These are phyloP conservation scores for Drosophila stalkeri DNA, from an alignment of 2,888 invertebrate genomes.

Conservation along the genomic window DNA sequence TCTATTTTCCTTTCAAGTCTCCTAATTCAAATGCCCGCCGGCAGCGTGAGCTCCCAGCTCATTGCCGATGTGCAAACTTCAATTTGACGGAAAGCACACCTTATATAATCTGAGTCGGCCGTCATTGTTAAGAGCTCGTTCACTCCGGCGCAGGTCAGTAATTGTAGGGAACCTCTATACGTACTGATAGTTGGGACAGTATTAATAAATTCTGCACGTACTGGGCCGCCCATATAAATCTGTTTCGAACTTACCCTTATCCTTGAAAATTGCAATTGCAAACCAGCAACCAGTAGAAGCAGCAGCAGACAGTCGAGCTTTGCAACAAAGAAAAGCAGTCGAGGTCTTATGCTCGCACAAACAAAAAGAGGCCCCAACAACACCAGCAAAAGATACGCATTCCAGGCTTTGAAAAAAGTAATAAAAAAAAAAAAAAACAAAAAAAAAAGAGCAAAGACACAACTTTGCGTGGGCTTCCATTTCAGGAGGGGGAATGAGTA, in stretches of 20 bases:
- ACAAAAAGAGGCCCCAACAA: slow-evolving; percentile 20
- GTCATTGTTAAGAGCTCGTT: slow-evolving; percentile 43
- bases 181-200: slow-evolving; percentile 27
- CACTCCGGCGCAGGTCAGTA: slow-evolving; percentile 14
- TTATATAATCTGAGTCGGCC: slow-evolving; percentile 61
- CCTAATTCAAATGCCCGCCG: slow-evolving; percentile 52
- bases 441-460: slow-evolving; percentile 18
- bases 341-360: slow-evolving; percentile 27
- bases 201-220: slow-evolving; percentile 80
- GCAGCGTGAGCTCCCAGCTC: slow-evolving; percentile 29
- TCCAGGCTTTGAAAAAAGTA: slow-evolving; percentile 66
- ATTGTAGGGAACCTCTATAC: slow-evolving; percentile 15
- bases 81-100: slow-evolving; percentile 52
- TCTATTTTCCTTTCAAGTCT: slow-evolving; percentile 50
- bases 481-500: slow-evolving; percentile 22
- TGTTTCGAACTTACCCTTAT: slow-evolving; percentile 73
- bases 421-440: slow-evolving; percentile 45
- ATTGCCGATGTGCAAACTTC: slow-evolving; percentile 66
- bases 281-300: slow-evolving; percentile 36
- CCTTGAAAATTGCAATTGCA: slow-evolving; percentile 83
- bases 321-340: slow-evolving; percentile 8
- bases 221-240: slow-evolving; percentile 72
- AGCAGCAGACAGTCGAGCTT: slow-evolving; percentile 27
- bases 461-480: slow-evolving; percentile 62
- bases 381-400: slow-evolving; percentile 33